phyloP scores from a whole-genome alignment of 2,113 vertebrate species.

The Psittacara wagleri region DNA sequence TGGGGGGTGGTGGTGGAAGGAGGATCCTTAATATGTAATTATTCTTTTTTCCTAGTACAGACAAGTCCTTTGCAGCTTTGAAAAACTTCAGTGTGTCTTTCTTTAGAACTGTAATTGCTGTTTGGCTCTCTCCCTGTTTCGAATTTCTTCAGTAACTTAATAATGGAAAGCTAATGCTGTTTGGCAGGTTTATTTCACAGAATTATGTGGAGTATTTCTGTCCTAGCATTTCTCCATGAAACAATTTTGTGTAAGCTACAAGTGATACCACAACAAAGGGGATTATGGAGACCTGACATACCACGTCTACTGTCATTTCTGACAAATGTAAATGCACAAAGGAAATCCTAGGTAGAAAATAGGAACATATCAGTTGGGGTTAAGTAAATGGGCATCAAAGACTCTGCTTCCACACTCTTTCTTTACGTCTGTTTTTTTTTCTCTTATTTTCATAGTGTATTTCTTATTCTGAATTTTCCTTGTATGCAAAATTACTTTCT shows the following conservation, averaged over 20 bases:
- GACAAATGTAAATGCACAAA: conserved; percentile 25
- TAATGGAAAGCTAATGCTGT: background rate
- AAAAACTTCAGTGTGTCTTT: background rate
- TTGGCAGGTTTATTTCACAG: background rate
- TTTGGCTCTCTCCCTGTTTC: background rate
- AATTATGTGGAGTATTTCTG: background rate
- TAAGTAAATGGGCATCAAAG: background rate
- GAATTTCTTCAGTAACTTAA: background rate
- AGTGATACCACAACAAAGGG: background rate
- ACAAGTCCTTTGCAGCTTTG: background rate
- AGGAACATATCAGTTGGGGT: background rate
- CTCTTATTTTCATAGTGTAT: background rate
- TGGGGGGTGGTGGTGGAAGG: no score
- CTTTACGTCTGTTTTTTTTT: background rate
- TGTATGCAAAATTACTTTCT: background rate
- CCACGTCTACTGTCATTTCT: conserved; percentile 29
- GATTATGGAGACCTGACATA: background rate
- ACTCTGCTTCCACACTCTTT: background rate
- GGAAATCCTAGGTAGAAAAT: background rate
- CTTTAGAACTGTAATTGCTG: background rate
- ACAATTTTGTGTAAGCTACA: background rate
- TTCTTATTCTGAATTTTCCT: background rate
- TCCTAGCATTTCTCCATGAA: background rate
- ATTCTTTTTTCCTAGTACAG: background rate
- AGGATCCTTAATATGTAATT: background rate